Percentiles rank a stretch among this genome's conserved stretches.
These are phyloP conservation scores for Deilephila porcellus DNA, from an alignment of 2,888 invertebrate genomes.

Conservation along the genomic window DNA sequence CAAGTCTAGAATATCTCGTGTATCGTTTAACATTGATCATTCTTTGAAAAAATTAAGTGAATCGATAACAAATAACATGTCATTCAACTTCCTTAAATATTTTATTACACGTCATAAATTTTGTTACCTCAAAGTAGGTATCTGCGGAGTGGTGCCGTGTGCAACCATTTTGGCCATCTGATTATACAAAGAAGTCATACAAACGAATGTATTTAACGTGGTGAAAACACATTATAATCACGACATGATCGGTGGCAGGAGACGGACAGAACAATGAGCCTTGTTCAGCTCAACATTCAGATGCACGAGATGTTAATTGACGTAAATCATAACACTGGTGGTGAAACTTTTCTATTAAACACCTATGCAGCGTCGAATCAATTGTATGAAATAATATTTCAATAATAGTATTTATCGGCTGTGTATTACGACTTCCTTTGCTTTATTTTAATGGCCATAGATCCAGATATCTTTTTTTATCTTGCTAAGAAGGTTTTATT, in stretches of 20 bases:
- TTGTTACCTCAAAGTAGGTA: background rate
- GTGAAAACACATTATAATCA: background rate
- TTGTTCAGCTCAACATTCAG: background rate
- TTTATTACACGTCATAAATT: background rate
- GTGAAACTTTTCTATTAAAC: background rate
- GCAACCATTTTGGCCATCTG: background rate
- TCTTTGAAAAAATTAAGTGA: background rate
- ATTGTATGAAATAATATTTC: background rate
- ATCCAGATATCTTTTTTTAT: background rate
- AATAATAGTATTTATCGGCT: background rate
- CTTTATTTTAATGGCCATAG: background rate
- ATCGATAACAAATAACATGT: background rate
- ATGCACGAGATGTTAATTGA: background rate
- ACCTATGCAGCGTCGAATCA: background rate
- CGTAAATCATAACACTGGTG: background rate
- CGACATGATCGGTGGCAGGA: background rate
- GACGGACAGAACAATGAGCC: slow-evolving; percentile 4
- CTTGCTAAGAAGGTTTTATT: too few species aligned
- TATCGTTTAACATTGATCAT: background rate
- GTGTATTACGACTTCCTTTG: background rate
- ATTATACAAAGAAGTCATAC: background rate
- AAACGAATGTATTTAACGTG: background rate
- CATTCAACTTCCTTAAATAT: background rate
- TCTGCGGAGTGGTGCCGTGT: background rate
- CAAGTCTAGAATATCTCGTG: slow-evolving; percentile 6